phyloP scores from a whole-genome alignment of 2,113 vertebrate species.

The Typhlomys cinereus region DNA sequence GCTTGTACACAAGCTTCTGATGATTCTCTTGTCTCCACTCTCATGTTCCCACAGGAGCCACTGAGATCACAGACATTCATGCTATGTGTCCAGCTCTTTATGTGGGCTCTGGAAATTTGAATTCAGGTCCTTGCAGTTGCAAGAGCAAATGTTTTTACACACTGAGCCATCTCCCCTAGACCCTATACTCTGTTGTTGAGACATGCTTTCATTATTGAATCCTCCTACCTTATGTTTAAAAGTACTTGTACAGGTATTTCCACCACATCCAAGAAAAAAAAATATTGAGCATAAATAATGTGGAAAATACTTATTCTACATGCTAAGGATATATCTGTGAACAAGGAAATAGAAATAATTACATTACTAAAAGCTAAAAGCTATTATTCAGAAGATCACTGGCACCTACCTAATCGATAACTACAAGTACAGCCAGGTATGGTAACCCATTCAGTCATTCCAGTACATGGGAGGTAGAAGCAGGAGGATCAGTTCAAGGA shows the following conservation, averaged over 20 bases:
- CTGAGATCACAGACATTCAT: too few species aligned
- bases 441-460: background rate
- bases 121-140: background rate
- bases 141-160: too few species aligned
- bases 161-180: background rate
- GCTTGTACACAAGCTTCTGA: too few species aligned
- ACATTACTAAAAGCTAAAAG: conserved; percentile 51
- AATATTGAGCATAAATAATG: background rate
- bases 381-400: conserved; percentile 34
- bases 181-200: background rate
- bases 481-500: background rate
- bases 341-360: conserved; percentile 56
- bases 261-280: background rate
- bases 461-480: background rate
- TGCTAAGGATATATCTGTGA: background rate
- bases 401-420: conserved; percentile 35
- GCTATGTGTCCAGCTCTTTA: too few species aligned
- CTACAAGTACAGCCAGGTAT: background rate
- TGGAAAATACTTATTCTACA: conserved; percentile 6
- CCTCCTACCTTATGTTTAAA: background rate
- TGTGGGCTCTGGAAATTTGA: background rate
- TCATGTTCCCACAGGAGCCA: too few species aligned
- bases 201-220: background rate
- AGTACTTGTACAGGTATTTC: background rate
- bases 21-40: too few species aligned